Conservation (phyloP, 2,888 invertebrate genomes). For the Lasioglossum lativentre region DNA sequence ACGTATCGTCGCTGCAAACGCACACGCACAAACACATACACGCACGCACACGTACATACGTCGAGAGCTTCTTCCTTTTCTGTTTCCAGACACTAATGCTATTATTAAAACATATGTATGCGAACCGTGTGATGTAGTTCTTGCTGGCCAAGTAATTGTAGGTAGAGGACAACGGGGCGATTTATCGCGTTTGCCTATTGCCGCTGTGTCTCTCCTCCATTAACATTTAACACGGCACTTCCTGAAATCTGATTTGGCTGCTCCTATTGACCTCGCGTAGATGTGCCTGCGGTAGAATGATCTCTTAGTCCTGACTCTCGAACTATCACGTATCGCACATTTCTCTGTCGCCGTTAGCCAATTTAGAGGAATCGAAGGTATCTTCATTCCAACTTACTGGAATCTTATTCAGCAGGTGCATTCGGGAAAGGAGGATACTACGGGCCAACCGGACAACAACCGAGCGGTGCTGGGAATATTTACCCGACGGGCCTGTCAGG, state of each 20-base stretch:
- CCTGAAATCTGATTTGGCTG: not conserved
- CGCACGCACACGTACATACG: not conserved
- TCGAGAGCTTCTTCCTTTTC: not conserved
- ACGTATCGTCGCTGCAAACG: not conserved
- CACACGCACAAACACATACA: not conserved
- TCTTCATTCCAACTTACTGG: not conserved
- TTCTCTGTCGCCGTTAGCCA: too few relatives aligned
- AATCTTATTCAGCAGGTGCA: slow-evolving; percentile 13
- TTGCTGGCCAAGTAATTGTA: not conserved
- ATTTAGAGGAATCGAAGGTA: not conserved
- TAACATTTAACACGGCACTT: slow-evolving; percentile 34
- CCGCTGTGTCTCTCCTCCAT: not conserved
- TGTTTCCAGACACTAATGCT: not conserved
- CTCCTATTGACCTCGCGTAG: not conserved
- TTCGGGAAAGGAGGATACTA: slow-evolving; percentile 14
- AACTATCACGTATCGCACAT: not conserved
- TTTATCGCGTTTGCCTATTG: not conserved
- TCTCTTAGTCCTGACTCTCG: not conserved
- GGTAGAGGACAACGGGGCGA: not conserved
- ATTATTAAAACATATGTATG: not conserved
- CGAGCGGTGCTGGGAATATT: slow-evolving; percentile 38
- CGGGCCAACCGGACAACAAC: slow-evolving; percentile 14
- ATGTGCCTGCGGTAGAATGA: not conserved
- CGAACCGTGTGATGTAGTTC: not conserved
- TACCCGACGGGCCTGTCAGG: slow-evolving; percentile 40